Conservation (phyloP, 2,113 vertebrate species). For the pig (Sus scrofa) region DNA sequence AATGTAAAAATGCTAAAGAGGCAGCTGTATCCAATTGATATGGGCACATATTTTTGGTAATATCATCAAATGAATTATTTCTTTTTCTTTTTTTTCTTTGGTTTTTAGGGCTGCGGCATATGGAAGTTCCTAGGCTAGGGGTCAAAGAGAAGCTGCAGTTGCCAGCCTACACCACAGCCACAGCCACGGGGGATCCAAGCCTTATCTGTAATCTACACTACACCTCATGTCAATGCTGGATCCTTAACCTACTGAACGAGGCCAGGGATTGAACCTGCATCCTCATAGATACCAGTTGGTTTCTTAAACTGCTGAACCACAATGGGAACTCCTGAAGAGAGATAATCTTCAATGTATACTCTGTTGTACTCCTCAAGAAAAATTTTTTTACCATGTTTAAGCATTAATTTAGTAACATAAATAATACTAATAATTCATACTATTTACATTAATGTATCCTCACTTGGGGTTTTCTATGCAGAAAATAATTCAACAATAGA, state of each 20-base stretch:
- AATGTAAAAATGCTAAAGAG: background rate
- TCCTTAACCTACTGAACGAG: too few relatives aligned
- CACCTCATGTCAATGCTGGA: too few relatives aligned
- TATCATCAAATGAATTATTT: background rate
- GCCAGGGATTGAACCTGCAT: too few relatives aligned
- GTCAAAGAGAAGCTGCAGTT: too few relatives aligned
- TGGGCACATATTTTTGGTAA: background rate
- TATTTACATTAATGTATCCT: slow-evolving; percentile 25
- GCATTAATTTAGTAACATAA: slow-evolving; percentile 19
- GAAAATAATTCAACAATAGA: slow-evolving; percentile 9
- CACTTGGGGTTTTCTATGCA: background rate
- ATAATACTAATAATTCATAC: background rate
- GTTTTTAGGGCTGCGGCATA: too few relatives aligned
- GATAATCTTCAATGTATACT: background rate
- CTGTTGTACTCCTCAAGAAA: background rate
- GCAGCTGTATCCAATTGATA: background rate
- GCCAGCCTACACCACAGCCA: too few relatives aligned
- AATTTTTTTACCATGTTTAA: background rate
- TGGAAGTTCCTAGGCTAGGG: too few relatives aligned
- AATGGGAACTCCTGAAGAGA: background rate
- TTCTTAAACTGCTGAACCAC: too few relatives aligned
- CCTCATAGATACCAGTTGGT: too few relatives aligned
- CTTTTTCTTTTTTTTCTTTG: background rate
- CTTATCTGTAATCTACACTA: too few relatives aligned
- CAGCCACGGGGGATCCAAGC: too few relatives aligned